Percentiles rank a stretch among this genome's conserved stretches.
Conservation (phyloP, 1,140 invertebrate genomes). For the Drosophila teissieri region DNA sequence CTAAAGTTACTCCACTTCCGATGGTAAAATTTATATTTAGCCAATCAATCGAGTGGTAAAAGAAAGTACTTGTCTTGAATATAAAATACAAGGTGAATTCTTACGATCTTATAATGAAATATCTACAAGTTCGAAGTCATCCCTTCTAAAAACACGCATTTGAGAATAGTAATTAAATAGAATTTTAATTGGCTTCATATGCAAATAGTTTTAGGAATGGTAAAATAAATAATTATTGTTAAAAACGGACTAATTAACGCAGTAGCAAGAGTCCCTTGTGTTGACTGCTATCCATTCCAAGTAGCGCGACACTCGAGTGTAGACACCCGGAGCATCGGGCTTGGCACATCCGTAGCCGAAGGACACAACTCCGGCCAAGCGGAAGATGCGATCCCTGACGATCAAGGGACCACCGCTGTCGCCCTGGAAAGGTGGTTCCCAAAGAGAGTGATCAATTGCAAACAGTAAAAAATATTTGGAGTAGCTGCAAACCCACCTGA, state of each 20-base stretch:
- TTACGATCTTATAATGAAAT: no score
- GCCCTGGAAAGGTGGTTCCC: slow-evolving; percentile 60
- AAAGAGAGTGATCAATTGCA: background rate
- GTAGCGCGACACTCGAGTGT: slow-evolving; percentile 77
- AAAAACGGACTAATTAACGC: slow-evolving; percentile 29
- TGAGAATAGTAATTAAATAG: no score
- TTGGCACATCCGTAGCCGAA: slow-evolving; percentile 92
- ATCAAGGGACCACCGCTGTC: slow-evolving; percentile 92
- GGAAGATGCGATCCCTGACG: slow-evolving; percentile 93
- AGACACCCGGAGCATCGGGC: slow-evolving; percentile 92
- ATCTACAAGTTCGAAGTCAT: no score
- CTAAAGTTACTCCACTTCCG: background rate
- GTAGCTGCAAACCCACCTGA: slow-evolving; percentile 86
- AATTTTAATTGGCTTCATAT: no score
- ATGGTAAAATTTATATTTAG: no score
- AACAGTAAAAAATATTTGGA: background rate
- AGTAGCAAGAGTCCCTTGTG: slow-evolving; percentile 79
- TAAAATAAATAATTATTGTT: slow-evolving; percentile 9
- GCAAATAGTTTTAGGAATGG: background rate
- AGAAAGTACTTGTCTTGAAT: no score
- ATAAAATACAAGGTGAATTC: no score
- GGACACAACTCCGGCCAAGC: slow-evolving; percentile 92
- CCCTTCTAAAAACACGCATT: no score
- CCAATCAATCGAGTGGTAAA: no score
- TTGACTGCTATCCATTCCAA: slow-evolving; percentile 80